phyloP scores from a whole-genome alignment of 2,113 vertebrate genomes.

The Columbina picui region DNA sequence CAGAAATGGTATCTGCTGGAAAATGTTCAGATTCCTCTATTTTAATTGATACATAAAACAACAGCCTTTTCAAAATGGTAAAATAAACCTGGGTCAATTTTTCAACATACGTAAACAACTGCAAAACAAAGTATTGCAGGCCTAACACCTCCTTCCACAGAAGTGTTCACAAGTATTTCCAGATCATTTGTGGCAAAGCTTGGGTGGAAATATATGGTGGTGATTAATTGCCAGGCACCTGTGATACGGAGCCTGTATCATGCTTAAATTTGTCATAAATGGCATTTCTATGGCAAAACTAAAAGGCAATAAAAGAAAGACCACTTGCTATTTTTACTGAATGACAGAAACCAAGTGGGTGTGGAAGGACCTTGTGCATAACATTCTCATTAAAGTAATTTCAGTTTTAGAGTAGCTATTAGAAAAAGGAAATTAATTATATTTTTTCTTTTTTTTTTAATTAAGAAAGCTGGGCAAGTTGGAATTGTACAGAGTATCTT shows the following conservation, averaged over 20 bases:
- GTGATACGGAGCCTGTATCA: neutral
- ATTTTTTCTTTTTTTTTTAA: neutral
- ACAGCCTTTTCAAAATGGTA: neutral
- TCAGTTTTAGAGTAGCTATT: slow-evolving; percentile 21
- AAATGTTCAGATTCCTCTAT: neutral
- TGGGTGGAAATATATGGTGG: neutral
- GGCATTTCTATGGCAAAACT: neutral
- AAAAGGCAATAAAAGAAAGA: neutral
- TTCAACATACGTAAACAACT: neutral
- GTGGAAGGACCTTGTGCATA: neutral
- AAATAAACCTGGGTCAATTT: neutral
- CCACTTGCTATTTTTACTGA: neutral
- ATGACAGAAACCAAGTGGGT: neutral
- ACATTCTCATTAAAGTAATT: slow-evolving; percentile 3
- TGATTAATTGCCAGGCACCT: slow-evolving; percentile 11
- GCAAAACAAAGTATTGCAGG: neutral
- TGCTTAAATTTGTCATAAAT: neutral
- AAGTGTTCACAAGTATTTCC: neutral
- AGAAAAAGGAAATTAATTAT: neutral
- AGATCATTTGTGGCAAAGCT: neutral
- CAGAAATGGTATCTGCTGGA: neutral
- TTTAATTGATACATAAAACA: neutral
- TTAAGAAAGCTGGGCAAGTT: neutral
- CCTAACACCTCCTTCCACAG: neutral
- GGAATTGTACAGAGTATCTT: neutral